Conservation (phyloP, 2,888 invertebrate genomes). For the Stegana nigrithorax region DNA sequence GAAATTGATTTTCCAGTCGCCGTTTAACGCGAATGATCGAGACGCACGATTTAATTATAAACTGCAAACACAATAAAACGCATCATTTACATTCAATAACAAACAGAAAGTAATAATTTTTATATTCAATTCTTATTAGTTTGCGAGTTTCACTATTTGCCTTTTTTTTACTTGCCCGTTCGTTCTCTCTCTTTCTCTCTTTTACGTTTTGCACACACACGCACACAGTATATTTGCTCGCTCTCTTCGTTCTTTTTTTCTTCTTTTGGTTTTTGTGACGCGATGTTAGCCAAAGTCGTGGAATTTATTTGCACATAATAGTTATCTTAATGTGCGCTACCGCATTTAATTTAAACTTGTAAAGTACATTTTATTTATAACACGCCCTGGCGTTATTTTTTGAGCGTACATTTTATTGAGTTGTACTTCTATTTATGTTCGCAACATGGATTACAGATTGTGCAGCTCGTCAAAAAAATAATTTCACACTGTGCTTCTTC, state of each 20-base stretch:
- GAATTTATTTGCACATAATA: conserved; percentile 39
- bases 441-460: too few species aligned
- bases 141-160: conserved; percentile 5
- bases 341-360: conserved; percentile 31
- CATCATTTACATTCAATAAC: conserved; percentile 20
- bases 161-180: conserved; percentile 1
- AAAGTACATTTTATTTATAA: conserved; percentile 46
- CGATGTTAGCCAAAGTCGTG: too few species aligned
- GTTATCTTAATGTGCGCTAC: too few species aligned
- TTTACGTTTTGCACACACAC: conserved; percentile 31
- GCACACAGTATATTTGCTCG: conserved; percentile 3
- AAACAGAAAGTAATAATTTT: conserved; percentile 22
- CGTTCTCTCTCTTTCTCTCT: conserved; percentile 24
- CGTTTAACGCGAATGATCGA: conserved; percentile 5
- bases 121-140: conserved; percentile 7
- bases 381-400: conserved; percentile 28
- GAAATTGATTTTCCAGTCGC: conserved; percentile 61
- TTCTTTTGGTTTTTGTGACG: too few species aligned
- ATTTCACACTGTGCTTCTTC: conserved; percentile 37
- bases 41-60: conserved; percentile 5
- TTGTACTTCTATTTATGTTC: conserved; percentile 23
- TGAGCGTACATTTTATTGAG: conserved; percentile 17
- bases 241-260: conserved; percentile 3
- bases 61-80: conserved; percentile 15
- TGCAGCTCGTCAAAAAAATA: conserved; percentile 42